Evolutionary conservation across 2,797 vertebrate species (phyloP), one percentile per base, ranked within the genome.

Genomic region (Psittacula derbiana): DNA sequence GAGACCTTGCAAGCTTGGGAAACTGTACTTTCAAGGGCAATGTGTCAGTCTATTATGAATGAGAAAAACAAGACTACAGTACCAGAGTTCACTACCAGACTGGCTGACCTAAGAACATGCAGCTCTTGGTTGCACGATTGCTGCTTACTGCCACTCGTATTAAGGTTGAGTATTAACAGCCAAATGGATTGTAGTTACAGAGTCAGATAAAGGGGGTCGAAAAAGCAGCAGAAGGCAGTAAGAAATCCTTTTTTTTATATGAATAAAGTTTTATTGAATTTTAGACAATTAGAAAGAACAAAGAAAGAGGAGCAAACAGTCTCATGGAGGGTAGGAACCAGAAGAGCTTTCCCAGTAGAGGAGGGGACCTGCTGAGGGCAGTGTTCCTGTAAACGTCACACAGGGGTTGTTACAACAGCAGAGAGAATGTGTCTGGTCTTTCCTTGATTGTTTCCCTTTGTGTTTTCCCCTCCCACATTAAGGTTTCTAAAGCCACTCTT

Each of bases 241-340:
- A 92, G 69, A 92, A 91, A n/a, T 84, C 65, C 79, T 94, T 93
- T 94, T 92, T 93, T 95, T 97, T 98, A 97, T 97, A 98, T 95
- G 98, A 98, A 98, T 98, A 98, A 97, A 98, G 38, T 97, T 98
- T 98, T 98, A 98, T 98, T 98, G 95, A 97, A 96, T 97, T 98
- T 98, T 97, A 98, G 96, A 97, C 97, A 95, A 98, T 97, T 98
- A 98, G 97, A 98, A 98, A 98, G 97, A 98, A 98, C 97, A 98
- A 98, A 98, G 96, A 97, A 97, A 97, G 97, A 95, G 92, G 97
- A 97, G 97, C 97, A 90, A 98, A 98, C 97, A 97, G 94, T 96
- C 96, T 96, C 66, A 93, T 92, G 94, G 90, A 96, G 65, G 73
- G 82, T 93, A 96, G 71, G 78, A 96, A 95, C 88, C 88, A 92